Conservation (phyloP, 2,888 invertebrate genomes). For the Busseola fusca region DNA sequence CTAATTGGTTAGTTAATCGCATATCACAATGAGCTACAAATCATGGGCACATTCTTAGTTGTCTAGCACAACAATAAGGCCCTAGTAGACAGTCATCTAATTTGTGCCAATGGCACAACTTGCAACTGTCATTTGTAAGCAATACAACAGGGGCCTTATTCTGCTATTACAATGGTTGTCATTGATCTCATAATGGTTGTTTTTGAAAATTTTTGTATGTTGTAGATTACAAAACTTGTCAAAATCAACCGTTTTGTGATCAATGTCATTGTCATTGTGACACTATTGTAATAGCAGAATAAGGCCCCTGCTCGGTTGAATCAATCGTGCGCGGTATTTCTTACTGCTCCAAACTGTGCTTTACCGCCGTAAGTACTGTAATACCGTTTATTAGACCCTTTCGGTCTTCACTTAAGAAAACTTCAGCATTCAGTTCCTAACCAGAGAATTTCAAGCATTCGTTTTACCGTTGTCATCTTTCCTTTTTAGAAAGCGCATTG, state of each 20-base stretch:
- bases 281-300: no score
- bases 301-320: conserved; percentile 28
- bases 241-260: no score
- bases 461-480: neutral
- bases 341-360: conserved; percentile 7
- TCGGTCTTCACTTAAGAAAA: no score
- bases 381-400: neutral
- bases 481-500: neutral
- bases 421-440: neutral
- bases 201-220: no score
- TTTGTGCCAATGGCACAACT: conserved; percentile 47
- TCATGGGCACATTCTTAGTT: neutral
- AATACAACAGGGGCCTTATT: no score
- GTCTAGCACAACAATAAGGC: conserved; percentile 24
- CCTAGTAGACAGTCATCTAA: conserved; percentile 39
- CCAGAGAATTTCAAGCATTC: rapidly evolving
- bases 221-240: no score
- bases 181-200: no score
- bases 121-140: conserved; percentile 46
- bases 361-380: conserved; percentile 16
- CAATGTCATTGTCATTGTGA: no score
- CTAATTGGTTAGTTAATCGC: conserved; percentile 5
- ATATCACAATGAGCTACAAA: conserved; percentile 21
- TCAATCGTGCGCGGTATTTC: conserved; percentile 41
- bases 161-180: no score